A percentile compares a stretch with the other conserved stretches of the same genome.
Evolutionary conservation across 2,888 invertebrate species (phyloP).

Genomic region (Drosophila sordidapex): DNA sequence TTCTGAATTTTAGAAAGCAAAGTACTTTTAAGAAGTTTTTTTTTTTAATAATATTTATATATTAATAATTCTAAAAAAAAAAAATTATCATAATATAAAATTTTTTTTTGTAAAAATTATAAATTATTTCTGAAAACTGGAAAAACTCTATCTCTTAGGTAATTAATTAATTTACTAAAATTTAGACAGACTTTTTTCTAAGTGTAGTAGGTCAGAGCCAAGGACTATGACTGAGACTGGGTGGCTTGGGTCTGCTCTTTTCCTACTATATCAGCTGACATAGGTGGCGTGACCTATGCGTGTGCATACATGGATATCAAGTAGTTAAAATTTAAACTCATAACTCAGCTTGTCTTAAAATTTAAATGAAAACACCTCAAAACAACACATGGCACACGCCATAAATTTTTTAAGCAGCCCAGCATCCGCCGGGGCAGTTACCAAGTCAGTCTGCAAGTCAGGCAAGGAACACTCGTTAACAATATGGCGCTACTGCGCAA

Average conservation of each 20-base stretch:
- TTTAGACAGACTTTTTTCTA: not conserved
- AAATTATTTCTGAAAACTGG: not conserved
- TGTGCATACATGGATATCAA: constrained; percentile 40
- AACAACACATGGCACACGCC: constrained; percentile 24
- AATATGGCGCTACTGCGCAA: constrained; percentile 44
- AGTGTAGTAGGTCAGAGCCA: constrained; percentile 1
- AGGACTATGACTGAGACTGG: not conserved
- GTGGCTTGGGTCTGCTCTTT: constrained; percentile 2
- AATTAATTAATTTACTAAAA: not conserved
- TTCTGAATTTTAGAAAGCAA: no score
- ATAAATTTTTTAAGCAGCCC: constrained; percentile 46
- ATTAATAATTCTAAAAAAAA: not conserved
- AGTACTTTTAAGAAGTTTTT: not conserved
- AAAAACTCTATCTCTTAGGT: not conserved
- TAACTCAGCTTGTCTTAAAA: constrained; percentile 72
- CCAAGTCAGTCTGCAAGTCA: constrained; percentile 24
- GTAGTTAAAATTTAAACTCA: constrained; percentile 69
- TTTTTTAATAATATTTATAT: not conserved
- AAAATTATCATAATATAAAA: not conserved
- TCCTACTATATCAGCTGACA: constrained; percentile 14
- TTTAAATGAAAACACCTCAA: constrained; percentile 69
- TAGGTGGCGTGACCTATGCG: constrained; percentile 16
- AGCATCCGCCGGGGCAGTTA: constrained; percentile 26
- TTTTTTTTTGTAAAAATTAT: not conserved
- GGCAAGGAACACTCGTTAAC: not conserved